A percentile compares a stretch with the other conserved stretches of the same genome.
Evolutionary conservation across 2,888 invertebrate species (phyloP).

Genomic region (Drymonia ruficornis): DNA sequence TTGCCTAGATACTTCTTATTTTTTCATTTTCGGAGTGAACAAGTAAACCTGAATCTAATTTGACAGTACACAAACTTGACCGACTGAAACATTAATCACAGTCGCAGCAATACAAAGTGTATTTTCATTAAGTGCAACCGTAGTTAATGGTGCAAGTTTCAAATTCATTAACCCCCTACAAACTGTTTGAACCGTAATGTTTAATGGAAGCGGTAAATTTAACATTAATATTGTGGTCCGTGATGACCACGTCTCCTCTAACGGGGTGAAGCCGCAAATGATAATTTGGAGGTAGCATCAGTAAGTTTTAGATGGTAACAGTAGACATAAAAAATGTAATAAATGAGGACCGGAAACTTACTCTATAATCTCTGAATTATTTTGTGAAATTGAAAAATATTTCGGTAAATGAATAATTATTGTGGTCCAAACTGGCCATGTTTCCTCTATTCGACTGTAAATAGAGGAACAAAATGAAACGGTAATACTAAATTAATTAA

Average conservation of each 20-base stretch:
- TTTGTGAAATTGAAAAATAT: too few relatives aligned
- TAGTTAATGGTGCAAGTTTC: constrained; percentile 73
- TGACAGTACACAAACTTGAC: not conserved
- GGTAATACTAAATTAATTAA: too few relatives aligned
- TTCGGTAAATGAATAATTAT: too few relatives aligned
- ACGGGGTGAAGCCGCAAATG: constrained; percentile 32
- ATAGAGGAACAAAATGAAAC: too few relatives aligned
- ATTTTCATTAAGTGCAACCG: constrained; percentile 64
- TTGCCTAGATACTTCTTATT: too few relatives aligned
- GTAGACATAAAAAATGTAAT: too few relatives aligned
- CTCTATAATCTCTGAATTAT: too few relatives aligned
- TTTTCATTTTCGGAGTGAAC: too few relatives aligned
- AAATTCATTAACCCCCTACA: constrained; percentile 68
- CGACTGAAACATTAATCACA: constrained; percentile 20
- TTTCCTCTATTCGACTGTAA: too few relatives aligned
- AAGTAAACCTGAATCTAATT: too few relatives aligned
- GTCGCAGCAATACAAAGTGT: constrained; percentile 43
- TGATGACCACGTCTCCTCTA: constrained; percentile 51
- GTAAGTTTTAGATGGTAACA: not conserved
- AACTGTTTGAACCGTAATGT: constrained; percentile 67
- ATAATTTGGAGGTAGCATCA: not conserved
- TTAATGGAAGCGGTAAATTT: constrained; percentile 69
- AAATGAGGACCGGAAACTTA: not conserved
- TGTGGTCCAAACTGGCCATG: too few relatives aligned
- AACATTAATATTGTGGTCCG: constrained; percentile 67